Conservation (phyloP, 2,113 vertebrate species). For the Callorhinus ursinus region DNA sequence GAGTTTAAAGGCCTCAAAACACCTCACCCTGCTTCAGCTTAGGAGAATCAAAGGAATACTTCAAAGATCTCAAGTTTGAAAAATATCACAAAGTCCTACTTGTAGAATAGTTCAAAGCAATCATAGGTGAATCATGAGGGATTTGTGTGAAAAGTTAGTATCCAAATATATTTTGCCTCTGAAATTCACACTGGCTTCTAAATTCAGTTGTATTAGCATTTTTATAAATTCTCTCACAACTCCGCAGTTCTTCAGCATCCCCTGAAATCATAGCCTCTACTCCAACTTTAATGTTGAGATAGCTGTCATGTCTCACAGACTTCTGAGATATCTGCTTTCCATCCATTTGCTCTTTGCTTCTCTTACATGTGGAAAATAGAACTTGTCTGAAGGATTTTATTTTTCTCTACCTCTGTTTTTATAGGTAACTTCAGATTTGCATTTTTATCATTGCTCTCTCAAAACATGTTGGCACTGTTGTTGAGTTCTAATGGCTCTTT, state of each 20-base stretch:
- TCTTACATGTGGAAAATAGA: neutral
- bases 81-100: conserved; percentile 59
- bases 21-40: neutral
- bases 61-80: conserved; percentile 55
- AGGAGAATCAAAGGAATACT: conserved; percentile 52
- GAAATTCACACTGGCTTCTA: conserved; percentile 28
- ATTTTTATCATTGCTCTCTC: conserved; percentile 38
- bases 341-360: neutral
- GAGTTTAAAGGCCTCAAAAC: conserved; percentile 53
- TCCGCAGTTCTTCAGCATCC: neutral
- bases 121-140: conserved; percentile 50
- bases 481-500: conserved; percentile 21
- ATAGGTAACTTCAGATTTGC: neutral
- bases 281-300: neutral
- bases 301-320: neutral
- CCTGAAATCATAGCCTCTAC: neutral
- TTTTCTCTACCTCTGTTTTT: conserved; percentile 18
- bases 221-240: conserved; percentile 57
- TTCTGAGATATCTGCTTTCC: neutral
- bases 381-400: neutral
- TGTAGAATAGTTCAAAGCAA: conserved; percentile 61
- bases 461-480: neutral
- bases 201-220: conserved; percentile 52
- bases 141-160: conserved; percentile 46
- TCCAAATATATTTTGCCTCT: conserved; percentile 57